Evolutionary conservation across 2,797 vertebrate genomes (phyloP).

Genomic region (Vespertilio murinus): DNA sequence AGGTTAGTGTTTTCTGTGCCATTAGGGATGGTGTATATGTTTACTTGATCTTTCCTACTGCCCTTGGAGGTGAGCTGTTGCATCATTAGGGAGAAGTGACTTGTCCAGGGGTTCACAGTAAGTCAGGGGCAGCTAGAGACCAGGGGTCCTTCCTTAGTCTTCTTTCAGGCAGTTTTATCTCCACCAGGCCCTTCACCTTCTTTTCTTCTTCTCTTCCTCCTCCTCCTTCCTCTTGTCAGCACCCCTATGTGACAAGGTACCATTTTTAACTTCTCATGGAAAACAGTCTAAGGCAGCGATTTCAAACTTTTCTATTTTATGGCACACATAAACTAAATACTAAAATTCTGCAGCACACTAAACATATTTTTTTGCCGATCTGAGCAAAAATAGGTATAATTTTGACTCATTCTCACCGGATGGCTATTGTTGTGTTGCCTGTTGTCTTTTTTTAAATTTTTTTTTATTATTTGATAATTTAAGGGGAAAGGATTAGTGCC

Average conservation of each 20-base stretch:
- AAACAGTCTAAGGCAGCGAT: not conserved
- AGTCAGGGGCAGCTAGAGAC: not conserved
- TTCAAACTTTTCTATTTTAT: not conserved
- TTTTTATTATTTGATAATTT: not conserved
- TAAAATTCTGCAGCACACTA: not conserved
- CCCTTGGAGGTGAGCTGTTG: not conserved
- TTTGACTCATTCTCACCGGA: not conserved
- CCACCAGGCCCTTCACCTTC: fast-evolving
- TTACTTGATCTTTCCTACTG: not conserved
- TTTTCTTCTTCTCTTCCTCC: not conserved
- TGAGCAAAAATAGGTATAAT: not conserved
- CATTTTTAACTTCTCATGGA: not conserved
- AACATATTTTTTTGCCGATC: not conserved
- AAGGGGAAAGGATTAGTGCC: not conserved
- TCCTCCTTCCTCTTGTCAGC: not conserved
- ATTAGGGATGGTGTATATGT: not conserved
- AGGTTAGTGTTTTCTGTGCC: not conserved
- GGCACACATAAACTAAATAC: not conserved
- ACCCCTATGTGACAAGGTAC: not conserved
- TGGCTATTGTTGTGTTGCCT: not conserved
- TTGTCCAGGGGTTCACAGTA: not conserved
- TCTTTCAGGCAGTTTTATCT: not conserved
- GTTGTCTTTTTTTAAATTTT: too few species aligned
- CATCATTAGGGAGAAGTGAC: not conserved
- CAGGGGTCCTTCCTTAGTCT: not conserved